Conservation (phyloP, 2,113 vertebrate genomes). For the Cephalopterus ornatus region DNA sequence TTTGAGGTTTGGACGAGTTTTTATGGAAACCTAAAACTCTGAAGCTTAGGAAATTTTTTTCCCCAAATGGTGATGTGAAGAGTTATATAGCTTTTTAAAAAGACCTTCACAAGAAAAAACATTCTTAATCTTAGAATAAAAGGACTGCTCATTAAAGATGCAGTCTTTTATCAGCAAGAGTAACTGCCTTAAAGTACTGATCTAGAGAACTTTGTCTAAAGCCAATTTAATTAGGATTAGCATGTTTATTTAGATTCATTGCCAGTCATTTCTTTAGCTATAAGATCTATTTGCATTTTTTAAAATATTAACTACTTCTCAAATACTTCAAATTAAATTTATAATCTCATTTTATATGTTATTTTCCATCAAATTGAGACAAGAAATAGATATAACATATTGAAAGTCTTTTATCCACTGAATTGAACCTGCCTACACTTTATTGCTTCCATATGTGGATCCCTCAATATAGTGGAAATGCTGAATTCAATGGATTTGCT, state of each 20-base stretch:
- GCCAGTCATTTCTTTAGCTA: not conserved
- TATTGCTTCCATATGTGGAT: not conserved
- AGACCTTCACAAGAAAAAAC: not conserved
- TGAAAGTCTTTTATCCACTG: not conserved
- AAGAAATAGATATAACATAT: not conserved
- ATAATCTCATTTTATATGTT: not conserved
- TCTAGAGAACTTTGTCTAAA: not conserved
- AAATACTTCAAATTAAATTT: not conserved
- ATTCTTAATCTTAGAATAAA: not conserved
- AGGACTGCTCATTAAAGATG: not conserved
- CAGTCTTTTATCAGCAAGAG: not conserved
- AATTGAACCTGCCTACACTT: not conserved
- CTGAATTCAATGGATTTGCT: not conserved
- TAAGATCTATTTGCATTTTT: not conserved
- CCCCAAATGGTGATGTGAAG: not conserved
- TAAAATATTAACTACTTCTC: not conserved
- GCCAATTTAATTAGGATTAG: not conserved
- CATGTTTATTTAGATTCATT: not conserved
- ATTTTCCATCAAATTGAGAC: not conserved
- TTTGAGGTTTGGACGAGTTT: not conserved
- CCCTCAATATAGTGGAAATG: not conserved
- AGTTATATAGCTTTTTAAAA: not conserved
- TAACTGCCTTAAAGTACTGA: not conserved
- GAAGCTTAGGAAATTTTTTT: not conserved
- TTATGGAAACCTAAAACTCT: not conserved